Evolutionary conservation across 2,797 vertebrate genomes (phyloP).

Genomic region (Helostoma temminkii): DNA sequence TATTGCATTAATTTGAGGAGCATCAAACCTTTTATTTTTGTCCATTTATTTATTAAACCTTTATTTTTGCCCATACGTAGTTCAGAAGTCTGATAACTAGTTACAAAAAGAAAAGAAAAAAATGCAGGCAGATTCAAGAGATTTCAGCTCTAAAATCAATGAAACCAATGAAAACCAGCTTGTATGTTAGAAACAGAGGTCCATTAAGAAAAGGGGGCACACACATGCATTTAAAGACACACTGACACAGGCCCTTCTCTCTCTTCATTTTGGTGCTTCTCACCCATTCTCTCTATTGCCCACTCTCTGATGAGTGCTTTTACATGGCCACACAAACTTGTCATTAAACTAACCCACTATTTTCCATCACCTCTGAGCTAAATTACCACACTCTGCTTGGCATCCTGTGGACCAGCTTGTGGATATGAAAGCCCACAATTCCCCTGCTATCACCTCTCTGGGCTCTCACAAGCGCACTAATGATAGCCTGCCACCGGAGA

Average conservation of each 20-base stretch:
- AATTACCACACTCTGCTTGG: constrained; percentile 79
- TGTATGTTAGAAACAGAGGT: constrained; percentile 26
- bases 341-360: constrained; percentile 83
- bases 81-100: neutral
- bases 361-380: constrained; percentile 82
- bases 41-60: neutral
- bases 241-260: constrained; percentile 39
- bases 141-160: too few relatives aligned
- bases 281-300: constrained; percentile 68
- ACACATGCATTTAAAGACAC: constrained; percentile 35
- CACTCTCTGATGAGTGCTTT: constrained; percentile 80
- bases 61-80: too few relatives aligned
- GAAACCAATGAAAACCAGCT: constrained; percentile 6
- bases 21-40: neutral
- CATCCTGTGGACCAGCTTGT: constrained; percentile 78
- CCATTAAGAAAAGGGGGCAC: constrained; percentile 21
- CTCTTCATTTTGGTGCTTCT: constrained; percentile 59
- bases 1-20: neutral
- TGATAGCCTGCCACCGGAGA: constrained; percentile 84
- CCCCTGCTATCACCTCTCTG: constrained; percentile 80
- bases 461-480: constrained; percentile 80
- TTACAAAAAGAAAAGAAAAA: neutral
- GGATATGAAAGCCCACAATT: constrained; percentile 85
- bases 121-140: too few relatives aligned
- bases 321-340: constrained; percentile 81